Percentiles rank a stretch among this genome's conserved stretches.
Evolutionary conservation across 2,113 vertebrate genomes (phyloP).

Genomic region (Mustela nigripes): DNA sequence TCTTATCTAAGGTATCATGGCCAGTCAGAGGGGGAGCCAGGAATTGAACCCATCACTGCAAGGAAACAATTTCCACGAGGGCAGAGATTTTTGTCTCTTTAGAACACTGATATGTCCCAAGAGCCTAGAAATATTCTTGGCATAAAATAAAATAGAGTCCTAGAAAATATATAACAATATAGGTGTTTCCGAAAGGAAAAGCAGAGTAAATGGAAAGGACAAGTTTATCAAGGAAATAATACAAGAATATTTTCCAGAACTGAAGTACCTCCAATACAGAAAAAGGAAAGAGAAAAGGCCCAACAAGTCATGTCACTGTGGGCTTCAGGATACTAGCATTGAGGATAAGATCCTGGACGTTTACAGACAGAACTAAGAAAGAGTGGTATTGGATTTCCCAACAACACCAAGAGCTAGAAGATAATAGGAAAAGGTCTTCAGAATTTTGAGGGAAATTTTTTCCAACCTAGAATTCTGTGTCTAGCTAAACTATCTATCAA

Average conservation of each 20-base stretch:
- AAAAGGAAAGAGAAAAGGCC: not conserved
- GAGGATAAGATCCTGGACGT: not conserved
- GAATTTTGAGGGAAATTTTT: not conserved
- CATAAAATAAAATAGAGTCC: not conserved
- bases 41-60: not conserved
- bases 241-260: not conserved
- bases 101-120: not conserved
- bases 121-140: not conserved
- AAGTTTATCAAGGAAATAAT: not conserved
- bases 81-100: not conserved
- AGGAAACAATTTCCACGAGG: not conserved
- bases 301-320: not conserved
- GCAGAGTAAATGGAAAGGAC: not conserved
- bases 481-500: constrained; percentile 7
- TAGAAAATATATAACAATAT: not conserved
- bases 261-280: not conserved
- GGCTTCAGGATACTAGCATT: not conserved
- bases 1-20: not conserved
- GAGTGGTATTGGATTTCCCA: not conserved
- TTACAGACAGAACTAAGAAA: not conserved
- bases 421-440: not conserved
- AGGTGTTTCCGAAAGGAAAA: not conserved
- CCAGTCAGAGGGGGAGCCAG: not conserved
- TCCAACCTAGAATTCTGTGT: not conserved
- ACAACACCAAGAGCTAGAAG: not conserved